Percentiles rank a stretch among this genome's conserved stretches.
These are phyloP conservation scores for Drosophila kanapiae DNA, from an alignment of 1,140 invertebrate species.

Conservation along the genomic window DNA sequence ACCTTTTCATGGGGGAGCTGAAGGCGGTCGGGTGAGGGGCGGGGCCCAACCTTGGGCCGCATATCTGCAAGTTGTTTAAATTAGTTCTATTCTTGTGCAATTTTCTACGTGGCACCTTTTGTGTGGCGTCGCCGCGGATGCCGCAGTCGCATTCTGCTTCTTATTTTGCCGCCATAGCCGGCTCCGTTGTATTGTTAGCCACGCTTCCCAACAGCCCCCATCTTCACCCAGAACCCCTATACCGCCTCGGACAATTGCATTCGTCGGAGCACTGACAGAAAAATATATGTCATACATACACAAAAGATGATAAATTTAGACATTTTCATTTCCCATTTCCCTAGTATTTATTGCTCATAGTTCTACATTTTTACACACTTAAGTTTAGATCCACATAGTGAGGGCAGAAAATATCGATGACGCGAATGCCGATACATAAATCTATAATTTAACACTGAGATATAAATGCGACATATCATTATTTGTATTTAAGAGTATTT, in stretches of 20 bases:
- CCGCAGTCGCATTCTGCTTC: conserved; percentile 40
- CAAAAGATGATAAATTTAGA: not conserved
- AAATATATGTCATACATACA: too few relatives aligned
- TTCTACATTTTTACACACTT: too few relatives aligned
- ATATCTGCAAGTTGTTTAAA: conserved; percentile 79
- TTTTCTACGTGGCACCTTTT: conserved; percentile 80
- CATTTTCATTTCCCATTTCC: too few relatives aligned
- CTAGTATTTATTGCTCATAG: too few relatives aligned
- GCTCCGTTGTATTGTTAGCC: conserved; percentile 49
- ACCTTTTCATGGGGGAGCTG: conserved; percentile 26
- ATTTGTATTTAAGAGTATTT: too few relatives aligned
- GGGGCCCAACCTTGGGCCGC: conserved; percentile 26
- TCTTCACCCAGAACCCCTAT: not conserved
- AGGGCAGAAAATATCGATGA: too few relatives aligned
- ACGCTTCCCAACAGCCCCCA: conserved; percentile 30
- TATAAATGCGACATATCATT: too few relatives aligned
- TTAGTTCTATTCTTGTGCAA: conserved; percentile 81
- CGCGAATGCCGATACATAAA: too few relatives aligned
- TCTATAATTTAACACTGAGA: too few relatives aligned
- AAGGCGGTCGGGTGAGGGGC: not conserved
- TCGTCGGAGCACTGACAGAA: conserved; percentile 23
- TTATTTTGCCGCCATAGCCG: conserved; percentile 3
- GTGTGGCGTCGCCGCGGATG: conserved; percentile 46
- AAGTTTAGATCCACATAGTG: too few relatives aligned
- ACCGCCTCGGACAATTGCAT: conserved; percentile 61